These are phyloP conservation scores for Arge pagana DNA, from an alignment of 2,888 invertebrate species.

Conservation along the genomic window DNA sequence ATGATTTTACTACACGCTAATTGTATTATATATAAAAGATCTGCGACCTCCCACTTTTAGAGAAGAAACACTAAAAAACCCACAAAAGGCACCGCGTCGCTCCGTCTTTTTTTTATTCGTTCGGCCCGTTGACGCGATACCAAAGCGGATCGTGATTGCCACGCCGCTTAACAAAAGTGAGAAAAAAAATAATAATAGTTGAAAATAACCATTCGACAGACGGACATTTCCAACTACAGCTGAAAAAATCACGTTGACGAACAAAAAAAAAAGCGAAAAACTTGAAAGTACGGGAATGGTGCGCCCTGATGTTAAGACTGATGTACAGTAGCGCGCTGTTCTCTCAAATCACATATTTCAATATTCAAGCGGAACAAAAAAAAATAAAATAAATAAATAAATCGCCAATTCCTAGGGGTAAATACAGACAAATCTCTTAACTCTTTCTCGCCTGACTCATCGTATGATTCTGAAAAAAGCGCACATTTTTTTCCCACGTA, in stretches of 20 bases:
- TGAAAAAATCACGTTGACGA: too few species aligned
- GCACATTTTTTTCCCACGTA: too few species aligned
- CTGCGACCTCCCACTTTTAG: constrained; percentile 56
- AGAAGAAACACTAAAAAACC: constrained; percentile 46
- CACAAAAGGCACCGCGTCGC: constrained; percentile 30
- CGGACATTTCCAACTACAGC: too few species aligned
- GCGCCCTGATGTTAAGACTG: constrained; percentile 60
- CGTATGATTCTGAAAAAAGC: too few species aligned
- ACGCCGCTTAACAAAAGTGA: constrained; percentile 44
- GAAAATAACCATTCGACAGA: too few species aligned
- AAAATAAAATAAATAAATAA: constrained; percentile 8
- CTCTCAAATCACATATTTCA: constrained; percentile 36
- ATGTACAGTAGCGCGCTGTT: constrained; percentile 59
- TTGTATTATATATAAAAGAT: constrained; percentile 55
- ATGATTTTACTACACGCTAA: constrained; percentile 59
- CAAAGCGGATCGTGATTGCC: constrained; percentile 52
- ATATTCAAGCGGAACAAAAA: too few species aligned
- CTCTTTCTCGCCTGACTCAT: too few species aligned
- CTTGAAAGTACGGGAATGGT: constrained; percentile 51
- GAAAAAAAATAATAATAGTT: constrained; percentile 2
- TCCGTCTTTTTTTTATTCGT: constrained; percentile 8
- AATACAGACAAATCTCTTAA: constrained; percentile 1
- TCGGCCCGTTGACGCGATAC: not conserved
- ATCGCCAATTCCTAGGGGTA: constrained; percentile 7
- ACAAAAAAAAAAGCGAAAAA: constrained; percentile 29